A percentile compares a stretch with the other conserved stretches of the same genome.
Conservation (phyloP, 2,797 vertebrate species). For the Scleropages formosus region DNA sequence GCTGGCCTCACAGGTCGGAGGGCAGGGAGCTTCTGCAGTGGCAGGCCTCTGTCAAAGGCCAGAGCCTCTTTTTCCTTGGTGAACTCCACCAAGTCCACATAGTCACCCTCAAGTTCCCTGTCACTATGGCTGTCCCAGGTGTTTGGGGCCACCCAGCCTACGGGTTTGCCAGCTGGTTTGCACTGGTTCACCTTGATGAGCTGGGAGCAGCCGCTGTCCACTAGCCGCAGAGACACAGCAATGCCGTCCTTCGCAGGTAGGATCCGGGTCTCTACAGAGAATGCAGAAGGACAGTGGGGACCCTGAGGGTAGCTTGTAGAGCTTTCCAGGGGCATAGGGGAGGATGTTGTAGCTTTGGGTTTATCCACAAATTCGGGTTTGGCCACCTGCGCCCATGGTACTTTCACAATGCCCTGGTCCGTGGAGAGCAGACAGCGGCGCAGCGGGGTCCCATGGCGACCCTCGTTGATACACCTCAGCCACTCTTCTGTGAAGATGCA, state of each 20-base stretch:
- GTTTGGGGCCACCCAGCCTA: constrained; percentile 64
- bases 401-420: constrained; percentile 69
- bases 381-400: constrained; percentile 78
- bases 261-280: constrained; percentile 72
- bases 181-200: constrained; percentile 68
- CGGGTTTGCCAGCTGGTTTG: constrained; percentile 49
- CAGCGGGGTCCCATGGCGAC: constrained; percentile 62
- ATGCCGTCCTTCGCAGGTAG: constrained; percentile 72
- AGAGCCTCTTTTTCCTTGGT: constrained; percentile 59
- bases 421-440: constrained; percentile 76
- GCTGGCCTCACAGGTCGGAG: constrained; percentile 52
- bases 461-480: constrained; percentile 72
- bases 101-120: constrained; percentile 76
- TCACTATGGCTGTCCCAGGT: constrained; percentile 60
- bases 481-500: constrained; percentile 76
- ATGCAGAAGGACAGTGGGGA: constrained; percentile 46
- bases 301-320: constrained; percentile 45
- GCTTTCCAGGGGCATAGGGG: constrained; percentile 28
- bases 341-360: constrained; percentile 52
- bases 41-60: not conserved
- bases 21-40: constrained; percentile 25
- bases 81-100: constrained; percentile 80
- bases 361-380: constrained; percentile 73
- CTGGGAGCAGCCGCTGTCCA: constrained; percentile 55
- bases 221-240: constrained; percentile 67